phyloP scores from a whole-genome alignment of 2,113 vertebrate species.

The Mirza zaza region DNA sequence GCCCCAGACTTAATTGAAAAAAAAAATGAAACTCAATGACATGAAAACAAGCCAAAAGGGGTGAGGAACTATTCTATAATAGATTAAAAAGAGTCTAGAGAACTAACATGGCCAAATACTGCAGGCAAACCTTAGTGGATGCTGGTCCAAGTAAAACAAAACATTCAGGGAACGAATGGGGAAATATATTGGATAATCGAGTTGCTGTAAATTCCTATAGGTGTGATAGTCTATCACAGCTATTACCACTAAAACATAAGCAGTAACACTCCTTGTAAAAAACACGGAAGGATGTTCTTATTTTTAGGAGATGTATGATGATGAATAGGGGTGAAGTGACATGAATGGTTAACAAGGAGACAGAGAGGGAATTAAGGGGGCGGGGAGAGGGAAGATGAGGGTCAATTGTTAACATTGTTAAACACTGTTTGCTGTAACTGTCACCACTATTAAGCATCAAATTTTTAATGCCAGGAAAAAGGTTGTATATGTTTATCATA shows the following conservation, averaged over 20 bases:
- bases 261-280: neutral
- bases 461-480: neutral
- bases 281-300: neutral
- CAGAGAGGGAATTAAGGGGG: neutral
- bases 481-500: neutral
- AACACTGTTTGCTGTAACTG: neutral
- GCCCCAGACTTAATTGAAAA: neutral
- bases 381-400: neutral
- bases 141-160: neutral
- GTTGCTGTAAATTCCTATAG: neutral
- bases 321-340: neutral
- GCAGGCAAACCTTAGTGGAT: neutral
- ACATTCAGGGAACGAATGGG: too few relatives aligned
- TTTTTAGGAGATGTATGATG: neutral
- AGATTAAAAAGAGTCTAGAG: neutral
- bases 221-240: neutral
- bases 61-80: neutral
- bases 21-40: neutral
- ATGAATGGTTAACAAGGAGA: neutral
- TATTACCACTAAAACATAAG: neutral
- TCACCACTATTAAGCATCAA: neutral
- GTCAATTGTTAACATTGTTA: neutral
- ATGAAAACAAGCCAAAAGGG: neutral
- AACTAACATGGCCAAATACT: accelerated
- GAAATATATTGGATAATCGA: neutral